Evolutionary conservation across 1,140 invertebrate species (phyloP), one percentile per base, ranked within the genome.

Genomic region (Camponotus floridanus): DNA sequence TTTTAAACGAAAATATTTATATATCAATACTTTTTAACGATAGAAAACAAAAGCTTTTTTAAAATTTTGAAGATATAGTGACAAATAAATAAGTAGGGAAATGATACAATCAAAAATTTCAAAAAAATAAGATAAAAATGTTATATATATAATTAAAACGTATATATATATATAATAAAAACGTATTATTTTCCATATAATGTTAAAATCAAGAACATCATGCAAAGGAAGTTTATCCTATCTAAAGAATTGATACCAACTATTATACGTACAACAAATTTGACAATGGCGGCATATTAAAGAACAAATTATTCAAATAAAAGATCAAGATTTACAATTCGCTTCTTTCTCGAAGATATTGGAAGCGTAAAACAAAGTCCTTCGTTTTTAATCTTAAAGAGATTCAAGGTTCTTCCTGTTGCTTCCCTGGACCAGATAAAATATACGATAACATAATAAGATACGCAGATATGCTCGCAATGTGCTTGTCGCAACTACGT

Each of bases 361-460:
- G 64, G 42, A 11, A 57, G 45, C 8, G 8, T 55, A 62, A 70
- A 36, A 39, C 18, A 15, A 31, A 78, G 21, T 8, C 26, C 18
- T 74, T 78, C 55, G 9, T 51, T 11, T 76, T 11, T 61, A 80
- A 88, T 79, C 61, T 80, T 26, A 70, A 42, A 48, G 6, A 76
- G 4, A 81, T 86, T 26, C 70, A 83, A 89, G 76, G 70, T 18
- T 81, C 64, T 86, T 74, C 51, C 3, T 55, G 45, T n/a, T 48
- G 39, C 9, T 79, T 13, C 8, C 5, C 11, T 15, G 26, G 0
- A 15, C 18, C n/a, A 11, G 64, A 88, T 88, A 78, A 64, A 78
- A 51, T 65, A 48, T 33, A 55, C 31, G 3, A 31, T 62, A 76
- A 70, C 31, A 64, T 65, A 64, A 85, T 64, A 85, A 78, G n/a